A percentile compares a stretch with the other conserved stretches of the same genome.
Evolutionary conservation across 2,888 invertebrate genomes (phyloP).

Genomic region (Eubasilissa splendida): DNA sequence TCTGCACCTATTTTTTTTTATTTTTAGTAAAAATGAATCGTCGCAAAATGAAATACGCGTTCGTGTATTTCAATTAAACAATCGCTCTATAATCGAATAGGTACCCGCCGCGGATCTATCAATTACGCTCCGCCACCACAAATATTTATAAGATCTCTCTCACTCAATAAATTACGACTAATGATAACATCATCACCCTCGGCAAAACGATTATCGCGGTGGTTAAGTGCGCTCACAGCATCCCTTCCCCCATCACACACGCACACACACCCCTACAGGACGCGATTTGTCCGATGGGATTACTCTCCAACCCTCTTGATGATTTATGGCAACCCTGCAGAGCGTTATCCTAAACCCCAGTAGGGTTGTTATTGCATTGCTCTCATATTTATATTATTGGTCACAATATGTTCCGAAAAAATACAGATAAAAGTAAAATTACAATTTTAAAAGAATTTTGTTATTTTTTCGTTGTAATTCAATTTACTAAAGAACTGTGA

Average conservation of each 20-base stretch:
- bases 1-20: too few relatives aligned
- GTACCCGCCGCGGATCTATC: conserved; percentile 4
- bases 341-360: conserved; percentile 23
- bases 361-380: neutral
- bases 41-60: too few relatives aligned
- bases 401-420: too few relatives aligned
- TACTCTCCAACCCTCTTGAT: conserved; percentile 45
- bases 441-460: too few relatives aligned
- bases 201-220: conserved; percentile 39
- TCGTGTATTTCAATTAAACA: conserved; percentile 35
- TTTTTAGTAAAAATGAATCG: too few relatives aligned
- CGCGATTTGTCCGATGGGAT: conserved; percentile 51
- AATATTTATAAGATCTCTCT: conserved; percentile 37
- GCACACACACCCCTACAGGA: conserved; percentile 22
- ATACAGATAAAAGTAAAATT: too few relatives aligned
- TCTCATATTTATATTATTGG: too few relatives aligned
- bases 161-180: conserved; percentile 50
- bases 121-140: conserved; percentile 21
- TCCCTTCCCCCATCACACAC: conserved; percentile 23
- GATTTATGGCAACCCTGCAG: conserved; percentile 40
- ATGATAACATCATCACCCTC: conserved; percentile 47
- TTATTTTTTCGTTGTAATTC: too few relatives aligned
- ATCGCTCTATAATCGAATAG: conserved; percentile 16
- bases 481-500: too few relatives aligned
- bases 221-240: conserved; percentile 31